Base-by-base conservation (phyloP, 1,140 invertebrate genomes). In the Geopemphigus sp. region DNA sequence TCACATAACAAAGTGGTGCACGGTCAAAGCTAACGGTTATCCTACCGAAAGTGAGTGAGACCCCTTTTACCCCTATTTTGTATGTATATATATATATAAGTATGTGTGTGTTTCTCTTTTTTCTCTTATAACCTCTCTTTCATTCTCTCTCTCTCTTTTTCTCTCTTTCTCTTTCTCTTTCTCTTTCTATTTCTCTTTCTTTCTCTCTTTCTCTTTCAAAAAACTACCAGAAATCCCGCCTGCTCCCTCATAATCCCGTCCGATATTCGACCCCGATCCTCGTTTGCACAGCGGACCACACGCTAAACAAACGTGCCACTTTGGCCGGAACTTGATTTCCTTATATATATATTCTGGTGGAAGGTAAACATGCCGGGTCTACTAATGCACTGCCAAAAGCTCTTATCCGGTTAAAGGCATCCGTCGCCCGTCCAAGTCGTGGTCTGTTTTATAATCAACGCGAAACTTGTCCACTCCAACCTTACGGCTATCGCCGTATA, bases 401-500 rank as follows among this genome's bases (percentile, higher is more conserved):
- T 72, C 68, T 53, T 72, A 72, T 72, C 68, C 68, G 68, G 68
- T 54, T 54, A 72, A 72, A 72, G 47, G 24, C 50, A 54, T 14
- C 66, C 39, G 15, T 68, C 45, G 15, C 5, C 17, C 14, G 47
- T 14, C 17, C 17, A 54, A 29, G 19, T 54, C 68, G 24, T n/a
- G 24, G 68, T 72, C 22, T 54, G 47, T 54, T 54, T 54, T 72
- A 53, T n/a, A 54, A 70, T 26, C 47, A 26, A 72, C 50, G 6
- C 47, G 14, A 66, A n/a, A 66, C 63, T 66, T 39, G 19, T 39
- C 32, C 19, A 8, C 32, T 3, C 32, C 32, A n/a, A n/a, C n/a
- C n/a, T n/a, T n/a, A n/a, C n/a, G 32, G 8, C 32, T 39, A 8
- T 8, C 32, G 32, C 32, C 32, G 3, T 8, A n/a, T n/a, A 4